These are phyloP conservation scores for Asteroscopus sphinx DNA, from an alignment of 2,888 invertebrate species.

Conservation along the genomic window DNA sequence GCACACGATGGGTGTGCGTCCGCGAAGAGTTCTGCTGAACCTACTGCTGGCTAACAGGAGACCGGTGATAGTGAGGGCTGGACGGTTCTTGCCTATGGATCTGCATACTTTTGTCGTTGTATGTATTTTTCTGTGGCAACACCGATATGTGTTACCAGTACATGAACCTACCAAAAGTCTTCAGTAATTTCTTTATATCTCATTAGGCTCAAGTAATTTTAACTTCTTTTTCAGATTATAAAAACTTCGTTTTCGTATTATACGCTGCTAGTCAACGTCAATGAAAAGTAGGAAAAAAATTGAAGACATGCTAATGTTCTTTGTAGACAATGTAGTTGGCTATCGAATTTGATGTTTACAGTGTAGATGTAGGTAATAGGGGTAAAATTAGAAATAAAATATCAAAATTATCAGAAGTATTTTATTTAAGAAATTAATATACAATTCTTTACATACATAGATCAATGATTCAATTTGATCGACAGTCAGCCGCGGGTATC, in stretches of 20 bases:
- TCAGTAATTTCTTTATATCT: no score
- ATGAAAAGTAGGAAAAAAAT: constrained; percentile 67
- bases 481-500: constrained; percentile 71
- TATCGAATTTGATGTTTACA: background rate
- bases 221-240: constrained; percentile 77
- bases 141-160: background rate
- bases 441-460: constrained; percentile 86
- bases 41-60: constrained; percentile 72
- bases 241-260: constrained; percentile 86
- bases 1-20: constrained; percentile 70
- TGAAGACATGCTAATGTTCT: background rate
- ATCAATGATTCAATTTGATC: constrained; percentile 77
- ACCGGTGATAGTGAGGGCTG: constrained; percentile 73
- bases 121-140: constrained; percentile 30
- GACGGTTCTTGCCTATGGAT: constrained; percentile 78
- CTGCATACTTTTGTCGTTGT: constrained; percentile 80
- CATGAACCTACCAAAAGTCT: background rate
- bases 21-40: constrained; percentile 73
- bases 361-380: background rate
- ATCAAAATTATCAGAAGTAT: constrained; percentile 75
- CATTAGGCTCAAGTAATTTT: background rate
- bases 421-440: constrained; percentile 89
- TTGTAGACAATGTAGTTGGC: background rate
- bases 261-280: constrained; percentile 81
- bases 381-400: constrained; percentile 57